phyloP scores from a whole-genome alignment of 2,113 vertebrate genomes.

The Otolemur garnettii region DNA sequence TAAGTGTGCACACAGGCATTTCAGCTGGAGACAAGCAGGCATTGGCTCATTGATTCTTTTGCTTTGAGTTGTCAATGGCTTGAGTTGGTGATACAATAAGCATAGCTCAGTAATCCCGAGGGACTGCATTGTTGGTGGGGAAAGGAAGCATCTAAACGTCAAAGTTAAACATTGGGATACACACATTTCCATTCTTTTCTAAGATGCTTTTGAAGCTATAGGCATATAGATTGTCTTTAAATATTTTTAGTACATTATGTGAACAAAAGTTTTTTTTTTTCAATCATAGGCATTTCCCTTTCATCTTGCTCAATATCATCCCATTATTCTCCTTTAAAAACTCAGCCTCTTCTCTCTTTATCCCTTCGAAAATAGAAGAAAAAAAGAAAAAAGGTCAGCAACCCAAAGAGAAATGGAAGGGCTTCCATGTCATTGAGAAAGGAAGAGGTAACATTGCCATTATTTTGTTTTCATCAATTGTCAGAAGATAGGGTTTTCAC shows the following conservation, averaged over 20 bases:
- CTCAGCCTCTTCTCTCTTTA: neutral
- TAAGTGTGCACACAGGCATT: neutral
- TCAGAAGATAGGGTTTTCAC: neutral
- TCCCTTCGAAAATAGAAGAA: neutral
- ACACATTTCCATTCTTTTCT: constrained; percentile 14
- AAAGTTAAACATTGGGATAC: neutral
- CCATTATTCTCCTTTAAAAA: neutral
- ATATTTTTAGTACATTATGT: neutral
- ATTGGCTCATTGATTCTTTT: constrained; percentile 7
- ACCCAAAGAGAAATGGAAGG: neutral
- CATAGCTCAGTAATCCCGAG: neutral
- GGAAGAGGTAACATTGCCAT: neutral
- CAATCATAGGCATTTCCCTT: neutral
- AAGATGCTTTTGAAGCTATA: constrained; percentile 35
- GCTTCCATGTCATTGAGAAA: neutral
- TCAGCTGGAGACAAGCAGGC: neutral
- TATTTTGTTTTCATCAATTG: neutral
- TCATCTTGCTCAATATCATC: neutral
- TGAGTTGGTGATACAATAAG: neutral
- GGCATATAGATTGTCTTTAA: neutral
- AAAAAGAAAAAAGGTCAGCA: neutral
- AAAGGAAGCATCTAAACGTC: constrained; percentile 60
- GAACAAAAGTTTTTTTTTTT: neutral
- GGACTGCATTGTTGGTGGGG: neutral
- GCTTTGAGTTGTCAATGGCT: neutral